Evolutionary conservation across 2,113 vertebrate genomes (phyloP).

Genomic region (Pomatostomus ruficeps): DNA sequence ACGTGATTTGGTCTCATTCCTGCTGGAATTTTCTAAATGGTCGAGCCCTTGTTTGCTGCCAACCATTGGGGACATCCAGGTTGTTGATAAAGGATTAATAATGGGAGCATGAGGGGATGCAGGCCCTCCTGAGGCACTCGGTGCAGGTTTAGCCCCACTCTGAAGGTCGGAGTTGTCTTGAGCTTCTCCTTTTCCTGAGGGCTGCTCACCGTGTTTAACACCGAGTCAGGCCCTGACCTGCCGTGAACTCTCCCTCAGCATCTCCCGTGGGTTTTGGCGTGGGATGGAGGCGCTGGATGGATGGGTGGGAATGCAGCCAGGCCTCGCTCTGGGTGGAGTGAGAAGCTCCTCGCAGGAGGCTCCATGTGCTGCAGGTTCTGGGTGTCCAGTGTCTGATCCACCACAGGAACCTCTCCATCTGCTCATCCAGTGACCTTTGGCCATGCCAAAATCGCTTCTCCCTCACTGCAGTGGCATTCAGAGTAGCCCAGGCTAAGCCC

Average conservation of each 20-base stretch:
- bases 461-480: slow-evolving; percentile 7
- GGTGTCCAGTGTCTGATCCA: accelerated
- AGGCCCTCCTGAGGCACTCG: neutral
- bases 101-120: neutral
- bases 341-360: neutral
- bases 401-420: neutral
- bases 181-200: neutral
- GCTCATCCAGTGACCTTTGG: slow-evolving; percentile 26
- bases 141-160: accelerated
- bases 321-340: no score
- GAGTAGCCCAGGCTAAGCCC: neutral
- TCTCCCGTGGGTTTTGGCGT: neutral
- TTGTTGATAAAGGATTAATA: neutral
- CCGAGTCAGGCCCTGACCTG: neutral
- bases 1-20: accelerated
- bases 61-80: neutral
- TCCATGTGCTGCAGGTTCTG: neutral
- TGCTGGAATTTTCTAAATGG: neutral
- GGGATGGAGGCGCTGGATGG: neutral
- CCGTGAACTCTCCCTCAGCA: neutral
- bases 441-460: neutral
- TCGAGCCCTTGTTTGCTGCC: neutral
- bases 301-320: neutral
- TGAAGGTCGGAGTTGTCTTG: neutral
- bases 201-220: neutral